These are phyloP conservation scores for Hippocampus comes DNA, from an alignment of 2,113 vertebrate species.

Conservation along the genomic window DNA sequence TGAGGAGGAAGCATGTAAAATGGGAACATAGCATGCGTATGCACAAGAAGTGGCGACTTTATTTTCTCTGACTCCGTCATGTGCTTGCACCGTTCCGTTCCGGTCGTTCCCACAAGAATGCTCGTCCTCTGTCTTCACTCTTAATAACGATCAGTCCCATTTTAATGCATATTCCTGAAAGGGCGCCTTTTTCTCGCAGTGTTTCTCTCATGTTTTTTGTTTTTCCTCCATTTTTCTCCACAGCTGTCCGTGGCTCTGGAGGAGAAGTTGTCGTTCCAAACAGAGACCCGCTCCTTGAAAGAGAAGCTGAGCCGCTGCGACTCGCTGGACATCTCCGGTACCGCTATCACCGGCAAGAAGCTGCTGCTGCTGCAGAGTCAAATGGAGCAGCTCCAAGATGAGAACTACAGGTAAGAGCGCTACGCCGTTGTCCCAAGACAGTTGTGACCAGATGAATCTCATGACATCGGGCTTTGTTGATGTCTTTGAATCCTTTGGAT, in stretches of 20 bases:
- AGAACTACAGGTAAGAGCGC: conserved; percentile 82
- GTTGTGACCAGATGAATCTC: not conserved
- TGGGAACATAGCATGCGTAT: conserved; percentile 36
- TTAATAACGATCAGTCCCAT: not conserved
- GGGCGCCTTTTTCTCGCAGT: not conserved
- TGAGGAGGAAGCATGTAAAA: conserved; percentile 45
- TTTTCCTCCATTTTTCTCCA: not conserved
- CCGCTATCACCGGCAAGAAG: conserved; percentile 81
- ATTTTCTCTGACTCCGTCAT: not conserved
- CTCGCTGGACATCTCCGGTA: conserved; percentile 56
- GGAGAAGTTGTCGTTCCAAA: conserved; percentile 75
- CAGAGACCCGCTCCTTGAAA: conserved; percentile 71
- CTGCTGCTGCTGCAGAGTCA: conserved; percentile 85
- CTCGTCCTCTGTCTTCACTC: not conserved
- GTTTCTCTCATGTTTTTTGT: not conserved
- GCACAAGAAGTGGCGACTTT: conserved; percentile 10
- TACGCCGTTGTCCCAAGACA: not conserved
- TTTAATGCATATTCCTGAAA: not conserved
- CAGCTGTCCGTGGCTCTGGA: conserved; percentile 78
- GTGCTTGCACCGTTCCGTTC: not conserved
- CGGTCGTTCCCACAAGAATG: not conserved
- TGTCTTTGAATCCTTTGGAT: not conserved
- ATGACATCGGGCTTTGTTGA: not conserved
- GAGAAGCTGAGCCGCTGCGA: conserved; percentile 67
- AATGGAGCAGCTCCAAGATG: conserved; percentile 88